A percentile compares a stretch with the other conserved stretches of the same genome.
Conservation (phyloP, 2,888 invertebrate species). For the Drosophila prolongata region DNA sequence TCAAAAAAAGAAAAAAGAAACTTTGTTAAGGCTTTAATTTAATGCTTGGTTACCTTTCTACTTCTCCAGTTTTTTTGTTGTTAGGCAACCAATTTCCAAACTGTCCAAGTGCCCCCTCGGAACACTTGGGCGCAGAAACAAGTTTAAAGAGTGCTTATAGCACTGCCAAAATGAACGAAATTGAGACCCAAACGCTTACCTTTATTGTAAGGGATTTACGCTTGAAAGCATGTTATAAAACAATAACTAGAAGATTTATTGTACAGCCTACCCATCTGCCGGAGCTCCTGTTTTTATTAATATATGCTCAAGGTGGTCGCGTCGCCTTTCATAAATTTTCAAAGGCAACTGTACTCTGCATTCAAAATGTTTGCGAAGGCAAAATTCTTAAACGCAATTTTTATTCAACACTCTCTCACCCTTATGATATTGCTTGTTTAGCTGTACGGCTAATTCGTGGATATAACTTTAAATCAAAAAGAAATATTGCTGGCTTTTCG, state of each 20-base stretch:
- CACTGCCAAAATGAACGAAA: conserved; percentile 42
- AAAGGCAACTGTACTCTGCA: conserved; percentile 2
- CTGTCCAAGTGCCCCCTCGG: conserved; percentile 57
- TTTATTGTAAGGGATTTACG: conserved; percentile 63
- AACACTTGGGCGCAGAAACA: conserved; percentile 46
- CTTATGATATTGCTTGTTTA: conserved; percentile 5
- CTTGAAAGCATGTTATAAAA: conserved; percentile 54
- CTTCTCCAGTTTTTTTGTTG: conserved; percentile 26
- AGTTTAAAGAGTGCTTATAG: conserved; percentile 60
- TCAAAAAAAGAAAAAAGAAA: conserved; percentile 14
- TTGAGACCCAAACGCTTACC: conserved; percentile 37
- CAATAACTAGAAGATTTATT: conserved; percentile 72
- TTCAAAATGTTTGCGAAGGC: conserved; percentile 1
- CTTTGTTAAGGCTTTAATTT: conserved; percentile 58
- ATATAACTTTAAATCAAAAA: conserved; percentile 7
- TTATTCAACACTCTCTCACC: background rate
- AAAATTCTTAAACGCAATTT: background rate
- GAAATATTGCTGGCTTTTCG: background rate
- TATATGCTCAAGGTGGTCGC: conserved; percentile 16
- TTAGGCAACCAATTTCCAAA: conserved; percentile 56
- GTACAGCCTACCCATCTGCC: conserved; percentile 40
- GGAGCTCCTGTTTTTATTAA: conserved; percentile 43
- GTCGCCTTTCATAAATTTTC: conserved; percentile 18
- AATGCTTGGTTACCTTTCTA: conserved; percentile 75
- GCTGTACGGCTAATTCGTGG: conserved; percentile 1